Evolutionary conservation across 1,140 invertebrate species (phyloP).

Genomic region (Drosophila pruinosa): DNA sequence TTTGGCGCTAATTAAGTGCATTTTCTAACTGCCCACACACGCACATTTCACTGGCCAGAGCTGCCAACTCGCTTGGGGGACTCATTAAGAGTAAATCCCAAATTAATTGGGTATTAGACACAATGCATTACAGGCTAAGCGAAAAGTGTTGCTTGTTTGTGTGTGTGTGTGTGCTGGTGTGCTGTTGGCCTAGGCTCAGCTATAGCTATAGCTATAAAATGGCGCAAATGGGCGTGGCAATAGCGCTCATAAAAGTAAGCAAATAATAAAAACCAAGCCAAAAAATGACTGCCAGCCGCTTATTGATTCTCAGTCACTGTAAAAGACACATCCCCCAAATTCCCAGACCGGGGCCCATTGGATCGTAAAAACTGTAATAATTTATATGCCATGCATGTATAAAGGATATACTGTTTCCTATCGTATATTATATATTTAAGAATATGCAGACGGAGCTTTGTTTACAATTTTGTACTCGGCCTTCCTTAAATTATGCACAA

Average conservation of each 20-base stretch:
- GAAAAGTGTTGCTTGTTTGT: constrained; percentile 17
- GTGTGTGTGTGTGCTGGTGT: constrained; percentile 15
- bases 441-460: constrained; percentile 33
- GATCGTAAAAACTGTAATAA: constrained; percentile 49
- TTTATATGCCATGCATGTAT: constrained; percentile 23
- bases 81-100: constrained; percentile 62
- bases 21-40: constrained; percentile 35
- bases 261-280: constrained; percentile 59
- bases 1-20: constrained; percentile 40
- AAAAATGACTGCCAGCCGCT: constrained; percentile 26
- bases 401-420: constrained; percentile 7
- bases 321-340: background rate
- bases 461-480: constrained; percentile 35
- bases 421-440: constrained; percentile 51
- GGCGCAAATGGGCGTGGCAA: constrained; percentile 34
- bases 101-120: constrained; percentile 77
- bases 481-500: constrained; percentile 49
- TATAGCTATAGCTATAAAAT: constrained; percentile 65
- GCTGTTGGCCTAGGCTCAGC: constrained; percentile 13
- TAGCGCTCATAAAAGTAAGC: constrained; percentile 37
- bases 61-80: constrained; percentile 36
- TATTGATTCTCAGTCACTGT: constrained; percentile 44
- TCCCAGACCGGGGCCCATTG: constrained; percentile 2
- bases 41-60: constrained; percentile 9
- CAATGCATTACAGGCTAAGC: constrained; percentile 42